Evolutionary conservation across 1,140 invertebrate species (phyloP), one percentile per base, ranked within the genome.

Genomic region (Eupristina koningsbergeri): DNA sequence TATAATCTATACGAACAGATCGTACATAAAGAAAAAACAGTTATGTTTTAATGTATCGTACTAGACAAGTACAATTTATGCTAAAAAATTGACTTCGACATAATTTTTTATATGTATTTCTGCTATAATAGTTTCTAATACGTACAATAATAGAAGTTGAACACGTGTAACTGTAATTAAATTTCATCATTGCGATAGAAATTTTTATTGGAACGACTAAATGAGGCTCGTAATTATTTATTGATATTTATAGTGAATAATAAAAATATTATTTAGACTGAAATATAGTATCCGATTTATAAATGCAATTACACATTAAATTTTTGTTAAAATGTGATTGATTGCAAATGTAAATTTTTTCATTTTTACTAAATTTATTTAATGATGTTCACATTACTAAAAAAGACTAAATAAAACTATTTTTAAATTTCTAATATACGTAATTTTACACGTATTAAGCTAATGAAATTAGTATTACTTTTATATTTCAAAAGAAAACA

Each of bases 1-100:
- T 76, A 76, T 67, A 76, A 19, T n/a, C 50, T 50, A 53, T 64
- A 76, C 15, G 15, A 76, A 61, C 36, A 26, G 8, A 13, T 11
- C 76, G 81, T 82, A 67, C 69, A 78, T 78, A 77, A 78, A 69
- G 26, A 78, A 77, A 78, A 83, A 73, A 83, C 71, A 83, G 34
- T 5, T 58, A 58, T 83, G 78, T 83, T 83, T 83, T 78, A 73
- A 50, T 73, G 63, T 36, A 17, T 50, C 73, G 36, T 73, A 83
- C 26, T 79, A 53, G 26, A 63, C 58, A 73, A 78, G 75, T 83
- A 76, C 64, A 53, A 83, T 77, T 71, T 76, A 78, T 2, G 74
- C 50, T 47, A 74, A 83, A n/a, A 11, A 78, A 53, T 61, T 63
- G 31, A 29, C 64, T 78, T 61, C 67, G 15, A 63, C 63, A 41